Percentiles rank a stretch among this genome's conserved stretches.
Evolutionary conservation across 2,113 vertebrate genomes (phyloP).

Genomic region (Anoura caudifer): DNA sequence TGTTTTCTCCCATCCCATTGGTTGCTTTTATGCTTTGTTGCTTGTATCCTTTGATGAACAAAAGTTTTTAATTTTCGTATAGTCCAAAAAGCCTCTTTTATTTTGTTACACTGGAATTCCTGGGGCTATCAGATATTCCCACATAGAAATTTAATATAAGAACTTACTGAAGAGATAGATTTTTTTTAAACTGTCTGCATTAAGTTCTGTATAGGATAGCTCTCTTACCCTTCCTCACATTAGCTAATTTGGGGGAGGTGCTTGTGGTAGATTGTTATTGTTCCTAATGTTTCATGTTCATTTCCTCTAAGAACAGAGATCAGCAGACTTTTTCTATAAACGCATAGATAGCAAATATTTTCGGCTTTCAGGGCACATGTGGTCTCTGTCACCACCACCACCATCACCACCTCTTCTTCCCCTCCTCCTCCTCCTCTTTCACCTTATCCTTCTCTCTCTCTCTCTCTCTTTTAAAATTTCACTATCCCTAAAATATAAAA

Average conservation of each 20-base stretch:
- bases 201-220: background rate
- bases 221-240: background rate
- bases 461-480: background rate
- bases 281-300: background rate
- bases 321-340: background rate
- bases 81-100: background rate
- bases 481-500: background rate
- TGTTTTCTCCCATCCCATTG: background rate
- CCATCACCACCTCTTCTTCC: too few species aligned
- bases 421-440: background rate
- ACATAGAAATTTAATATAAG: background rate
- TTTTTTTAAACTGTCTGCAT: background rate
- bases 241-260: background rate
- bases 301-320: background rate
- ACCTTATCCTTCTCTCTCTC: background rate
- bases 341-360: background rate
- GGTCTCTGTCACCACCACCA: background rate
- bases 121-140: background rate
- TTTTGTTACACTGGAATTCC: background rate
- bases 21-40: background rate
- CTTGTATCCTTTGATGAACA: background rate
- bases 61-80: background rate
- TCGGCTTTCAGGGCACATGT: background rate
- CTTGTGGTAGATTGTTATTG: background rate
- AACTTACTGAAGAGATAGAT: background rate